Evolutionary conservation across 2,113 vertebrate genomes (phyloP).

Genomic region (Cricetomys ansorgei): DNA sequence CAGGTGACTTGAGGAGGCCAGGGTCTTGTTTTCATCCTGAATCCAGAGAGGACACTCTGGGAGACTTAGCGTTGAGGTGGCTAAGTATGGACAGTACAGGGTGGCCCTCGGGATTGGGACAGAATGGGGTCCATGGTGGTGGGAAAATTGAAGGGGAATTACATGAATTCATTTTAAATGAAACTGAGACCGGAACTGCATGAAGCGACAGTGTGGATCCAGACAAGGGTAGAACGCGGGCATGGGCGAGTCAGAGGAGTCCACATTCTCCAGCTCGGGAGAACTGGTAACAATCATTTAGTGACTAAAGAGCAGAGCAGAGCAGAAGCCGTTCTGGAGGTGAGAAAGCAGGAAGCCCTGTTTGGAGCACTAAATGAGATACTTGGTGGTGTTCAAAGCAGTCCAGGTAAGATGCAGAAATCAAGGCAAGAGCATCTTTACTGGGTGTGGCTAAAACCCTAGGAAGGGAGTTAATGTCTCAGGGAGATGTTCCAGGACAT

Average conservation of each 20-base stretch:
- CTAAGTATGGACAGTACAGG: neutral
- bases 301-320: neutral
- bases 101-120: neutral
- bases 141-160: neutral
- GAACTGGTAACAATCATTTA: neutral
- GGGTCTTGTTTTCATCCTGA: neutral
- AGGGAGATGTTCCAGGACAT: neutral
- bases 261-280: neutral
- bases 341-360: neutral
- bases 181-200: neutral
- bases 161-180: neutral
- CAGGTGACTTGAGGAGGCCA: neutral
- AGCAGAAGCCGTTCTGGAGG: neutral
- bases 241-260: neutral
- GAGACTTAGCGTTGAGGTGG: neutral
- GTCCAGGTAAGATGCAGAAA: neutral
- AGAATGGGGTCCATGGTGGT: neutral
- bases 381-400: neutral
- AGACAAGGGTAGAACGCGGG: neutral
- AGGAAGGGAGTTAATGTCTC: neutral
- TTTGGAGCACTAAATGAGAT: neutral
- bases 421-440: fast-evolving
- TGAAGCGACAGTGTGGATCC: no score
- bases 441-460: neutral
- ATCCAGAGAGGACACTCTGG: neutral